Evolutionary conservation across 2,113 vertebrate species (phyloP), one percentile per base, ranked within the genome.

Genomic region (Echinops telfairi): DNA sequence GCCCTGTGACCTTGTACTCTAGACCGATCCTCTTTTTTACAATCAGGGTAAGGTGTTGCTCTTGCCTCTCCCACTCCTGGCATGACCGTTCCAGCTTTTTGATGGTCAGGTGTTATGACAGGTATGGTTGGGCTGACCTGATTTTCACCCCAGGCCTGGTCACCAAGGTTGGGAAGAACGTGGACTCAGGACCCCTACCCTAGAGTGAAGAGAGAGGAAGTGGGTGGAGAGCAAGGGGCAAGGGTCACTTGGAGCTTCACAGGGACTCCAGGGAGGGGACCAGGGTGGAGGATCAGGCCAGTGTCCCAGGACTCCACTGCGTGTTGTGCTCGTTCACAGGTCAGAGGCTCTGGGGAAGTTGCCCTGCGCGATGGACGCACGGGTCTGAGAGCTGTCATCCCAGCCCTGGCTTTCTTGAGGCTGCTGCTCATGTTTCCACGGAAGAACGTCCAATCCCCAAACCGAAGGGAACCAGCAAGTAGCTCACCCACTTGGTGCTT

Each of bases 231-330:
- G 33, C 12, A 47, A 79, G 47, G 3, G 16, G n/a, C 31, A 38
- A 64, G 29, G 83, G 58, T 22, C 38, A 3, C 0, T 17, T 68
- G 83, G 71, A 20, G n/a, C 36, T 25, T 38, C 43, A 57, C 15
- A 2, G 38, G 17, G 17, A 47, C 29, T 36, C 38, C 12, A 33
- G 29, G 57, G 19, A 8, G 23, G 25, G 25, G n/a, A 15, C 31
- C 11, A 4, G 70, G n/a, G 70, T 71, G 53, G 15, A 0, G 71
- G 17, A 10, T 33, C 53, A n/a, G 84, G 4, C 25, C 0, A 0
- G 66, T 7, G 36, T 8, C 16, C 36, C 19, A 4, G 11, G 31
- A 6, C 60, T 68, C 75, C 36, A 62, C 27, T 11, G 36, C 10
- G 43, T 15, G 1, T 58, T 57, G 64, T 22, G 29, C 3, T 75